Conservation (phyloP, 2,113 vertebrate species). For the Sorex araneus region DNA sequence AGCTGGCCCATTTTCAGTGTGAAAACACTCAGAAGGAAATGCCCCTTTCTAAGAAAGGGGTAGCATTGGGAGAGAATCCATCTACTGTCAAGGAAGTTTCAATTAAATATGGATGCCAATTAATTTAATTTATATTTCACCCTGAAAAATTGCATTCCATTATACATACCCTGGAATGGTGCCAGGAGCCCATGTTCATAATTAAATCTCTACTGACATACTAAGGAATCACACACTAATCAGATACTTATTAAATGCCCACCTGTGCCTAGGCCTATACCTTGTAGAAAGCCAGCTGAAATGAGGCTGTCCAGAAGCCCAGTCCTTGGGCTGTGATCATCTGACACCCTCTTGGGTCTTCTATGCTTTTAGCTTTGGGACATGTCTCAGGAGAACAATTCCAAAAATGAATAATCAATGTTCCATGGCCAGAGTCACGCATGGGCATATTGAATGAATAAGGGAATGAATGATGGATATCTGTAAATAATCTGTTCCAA, state of each 20-base stretch:
- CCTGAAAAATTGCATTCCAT: conserved; percentile 78
- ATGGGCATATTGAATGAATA: conserved; percentile 50
- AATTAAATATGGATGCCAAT: conserved; percentile 80
- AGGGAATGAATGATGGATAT: conserved; percentile 51
- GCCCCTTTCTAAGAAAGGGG: conserved; percentile 72
- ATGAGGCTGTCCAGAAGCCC: conserved; percentile 5
- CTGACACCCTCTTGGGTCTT: neutral
- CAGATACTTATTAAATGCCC: conserved; percentile 78
- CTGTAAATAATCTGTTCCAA: conserved; percentile 62
- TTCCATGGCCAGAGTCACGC: conserved; percentile 58
- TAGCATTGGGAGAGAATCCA: conserved; percentile 46
- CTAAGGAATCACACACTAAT: conserved; percentile 72
- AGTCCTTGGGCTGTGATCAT: neutral
- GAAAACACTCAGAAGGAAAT: conserved; percentile 63
- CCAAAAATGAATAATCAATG: conserved; percentile 48
- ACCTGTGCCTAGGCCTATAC: conserved; percentile 66
- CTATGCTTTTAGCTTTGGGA: conserved; percentile 2
- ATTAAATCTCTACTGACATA: conserved; percentile 76
- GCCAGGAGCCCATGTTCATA: conserved; percentile 78
- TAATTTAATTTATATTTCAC: conserved; percentile 85
- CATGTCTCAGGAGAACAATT: conserved; percentile 18
- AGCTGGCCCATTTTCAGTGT: conserved; percentile 45
- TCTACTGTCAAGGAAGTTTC: conserved; percentile 77
- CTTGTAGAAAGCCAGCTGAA: conserved; percentile 44
- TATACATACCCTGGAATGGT: conserved; percentile 73